Evolutionary conservation across 2,113 vertebrate species (phyloP).

Genomic region (Nothoprocta pentlandii): DNA sequence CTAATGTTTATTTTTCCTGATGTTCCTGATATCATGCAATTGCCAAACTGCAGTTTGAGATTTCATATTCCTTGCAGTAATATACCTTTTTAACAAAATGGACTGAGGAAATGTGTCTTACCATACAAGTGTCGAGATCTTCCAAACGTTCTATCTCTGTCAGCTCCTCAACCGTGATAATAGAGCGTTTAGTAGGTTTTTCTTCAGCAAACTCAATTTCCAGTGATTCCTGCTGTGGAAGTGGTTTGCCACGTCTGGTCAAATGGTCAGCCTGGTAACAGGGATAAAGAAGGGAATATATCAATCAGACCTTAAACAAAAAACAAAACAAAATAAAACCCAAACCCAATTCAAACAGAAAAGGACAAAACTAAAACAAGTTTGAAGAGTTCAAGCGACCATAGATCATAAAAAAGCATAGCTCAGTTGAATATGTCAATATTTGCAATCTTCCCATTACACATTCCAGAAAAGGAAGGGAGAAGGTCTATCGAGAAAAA

Average conservation of each 20-base stretch:
- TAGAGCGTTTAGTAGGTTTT: slow-evolving; percentile 83
- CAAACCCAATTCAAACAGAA: neutral
- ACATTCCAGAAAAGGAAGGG: neutral
- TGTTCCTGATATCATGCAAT: neutral
- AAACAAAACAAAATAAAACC: neutral
- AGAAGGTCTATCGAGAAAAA: neutral
- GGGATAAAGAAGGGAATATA: neutral
- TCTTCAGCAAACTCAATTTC: slow-evolving; percentile 88
- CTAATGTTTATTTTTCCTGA: neutral
- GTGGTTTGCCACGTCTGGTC: slow-evolving; percentile 84
- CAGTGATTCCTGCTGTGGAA: slow-evolving; percentile 86
- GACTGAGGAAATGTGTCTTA: slow-evolving; percentile 70
- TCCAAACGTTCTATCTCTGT: slow-evolving; percentile 92
- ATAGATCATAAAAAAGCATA: neutral
- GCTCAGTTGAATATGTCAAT: neutral
- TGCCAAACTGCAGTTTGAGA: neutral
- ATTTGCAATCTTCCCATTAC: neutral
- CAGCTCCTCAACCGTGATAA: slow-evolving; percentile 81
- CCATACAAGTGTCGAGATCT: slow-evolving; percentile 95
- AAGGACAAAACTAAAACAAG: neutral
- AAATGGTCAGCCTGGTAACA: slow-evolving; percentile 89
- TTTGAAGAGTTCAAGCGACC: neutral
- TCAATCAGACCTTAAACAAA: neutral
- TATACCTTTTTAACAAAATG: accelerated
- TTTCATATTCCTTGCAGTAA: neutral